Evolutionary conservation across 2,113 vertebrate genomes (phyloP).

Genomic region (Xiphophorus couchianus): DNA sequence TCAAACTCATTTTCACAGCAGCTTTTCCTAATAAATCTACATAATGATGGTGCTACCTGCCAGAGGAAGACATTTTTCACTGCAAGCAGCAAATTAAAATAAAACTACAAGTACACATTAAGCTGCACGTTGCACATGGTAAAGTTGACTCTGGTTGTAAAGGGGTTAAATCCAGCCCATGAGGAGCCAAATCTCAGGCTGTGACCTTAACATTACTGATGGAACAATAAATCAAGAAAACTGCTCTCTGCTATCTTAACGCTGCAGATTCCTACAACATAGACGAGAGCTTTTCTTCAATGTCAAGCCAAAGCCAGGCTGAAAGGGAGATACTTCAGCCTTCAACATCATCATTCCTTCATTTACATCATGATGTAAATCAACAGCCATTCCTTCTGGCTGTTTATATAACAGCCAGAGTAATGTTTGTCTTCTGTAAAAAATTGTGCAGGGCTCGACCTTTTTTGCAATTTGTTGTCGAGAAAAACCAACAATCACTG

Average conservation of each 20-base stretch:
- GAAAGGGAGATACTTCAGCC: constrained; percentile 4
- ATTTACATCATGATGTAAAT: not conserved
- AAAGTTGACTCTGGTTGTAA: constrained; percentile 44
- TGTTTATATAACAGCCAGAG: not conserved
- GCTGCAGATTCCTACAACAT: constrained; percentile 44
- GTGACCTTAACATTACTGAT: constrained; percentile 64
- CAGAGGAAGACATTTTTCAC: constrained; percentile 12
- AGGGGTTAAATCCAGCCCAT: constrained; percentile 54
- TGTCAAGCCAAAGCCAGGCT: constrained; percentile 14
- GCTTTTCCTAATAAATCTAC: not conserved
- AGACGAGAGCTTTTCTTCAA: constrained; percentile 21
- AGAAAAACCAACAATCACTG: not conserved
- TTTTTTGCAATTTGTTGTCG: not conserved
- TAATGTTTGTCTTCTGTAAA: not conserved
- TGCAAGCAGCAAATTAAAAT: not conserved
- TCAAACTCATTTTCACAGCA: not conserved
- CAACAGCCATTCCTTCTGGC: no score
- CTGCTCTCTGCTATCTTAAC: constrained; percentile 50
- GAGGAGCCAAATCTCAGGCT: constrained; percentile 48
- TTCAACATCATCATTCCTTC: not conserved
- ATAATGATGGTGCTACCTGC: constrained; percentile 6
- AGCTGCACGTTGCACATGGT: constrained; percentile 25
- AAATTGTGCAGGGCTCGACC: not conserved
- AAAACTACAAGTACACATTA: constrained; percentile 5
- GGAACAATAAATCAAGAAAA: constrained; percentile 72